These are phyloP conservation scores for Pachyseris speciosa DNA, from an alignment of 64 coral and sea anemone species.

Conservation along the genomic window DNA sequence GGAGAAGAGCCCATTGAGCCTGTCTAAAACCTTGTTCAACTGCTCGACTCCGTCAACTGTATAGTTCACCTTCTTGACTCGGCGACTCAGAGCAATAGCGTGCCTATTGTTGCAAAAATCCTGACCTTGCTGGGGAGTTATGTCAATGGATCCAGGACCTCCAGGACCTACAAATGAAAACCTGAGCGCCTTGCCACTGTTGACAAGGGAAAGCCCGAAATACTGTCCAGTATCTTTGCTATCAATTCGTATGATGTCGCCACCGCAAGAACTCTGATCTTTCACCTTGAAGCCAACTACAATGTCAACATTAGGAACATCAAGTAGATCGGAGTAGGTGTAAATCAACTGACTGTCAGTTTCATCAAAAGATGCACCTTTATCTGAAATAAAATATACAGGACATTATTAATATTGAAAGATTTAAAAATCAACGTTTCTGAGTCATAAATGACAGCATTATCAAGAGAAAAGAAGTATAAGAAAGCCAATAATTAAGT, in stretches of 20 bases:
- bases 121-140: background rate
- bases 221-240: background rate
- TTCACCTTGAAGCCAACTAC: constrained; percentile 73
- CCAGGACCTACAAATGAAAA: background rate
- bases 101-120: constrained; percentile 69
- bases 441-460: too few relatives aligned
- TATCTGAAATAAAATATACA: constrained; percentile 55
- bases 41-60: constrained; percentile 37
- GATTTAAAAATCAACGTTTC: too few relatives aligned
- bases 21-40: background rate
- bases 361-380: constrained; percentile 69
- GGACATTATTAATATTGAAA: too few relatives aligned
- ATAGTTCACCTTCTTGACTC: constrained; percentile 12
- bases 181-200: background rate
- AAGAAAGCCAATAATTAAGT: too few relatives aligned
- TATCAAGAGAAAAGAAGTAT: too few relatives aligned
- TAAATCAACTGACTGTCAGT: constrained; percentile 63
- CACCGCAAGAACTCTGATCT: constrained; percentile 14
- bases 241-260: constrained; percentile 59
- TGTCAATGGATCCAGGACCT: background rate
- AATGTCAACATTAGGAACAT: constrained; percentile 60
- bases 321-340: background rate
- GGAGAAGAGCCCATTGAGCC: constrained; percentile 33
- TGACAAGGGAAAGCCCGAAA: constrained; percentile 30
- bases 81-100: constrained; percentile 48